Evolutionary conservation across 1,140 invertebrate genomes (phyloP).

Genomic region (Eumeta japonica): DNA sequence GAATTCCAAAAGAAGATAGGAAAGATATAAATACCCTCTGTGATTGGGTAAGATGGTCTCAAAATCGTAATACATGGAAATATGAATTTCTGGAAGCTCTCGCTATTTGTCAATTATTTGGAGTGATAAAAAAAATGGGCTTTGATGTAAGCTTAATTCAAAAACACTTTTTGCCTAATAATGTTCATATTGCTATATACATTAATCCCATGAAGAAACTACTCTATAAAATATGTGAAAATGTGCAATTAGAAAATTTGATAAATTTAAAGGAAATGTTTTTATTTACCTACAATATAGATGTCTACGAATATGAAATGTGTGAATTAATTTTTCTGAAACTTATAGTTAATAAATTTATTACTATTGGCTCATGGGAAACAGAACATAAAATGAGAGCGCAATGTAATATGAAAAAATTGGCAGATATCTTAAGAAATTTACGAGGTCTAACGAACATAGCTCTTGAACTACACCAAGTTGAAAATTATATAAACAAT

Average conservation of each 20-base stretch:
- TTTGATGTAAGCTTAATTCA: slow-evolving; percentile 29
- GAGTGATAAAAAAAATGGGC: slow-evolving; percentile 36
- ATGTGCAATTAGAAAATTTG: slow-evolving; percentile 26
- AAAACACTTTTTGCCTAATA: slow-evolving; percentile 24
- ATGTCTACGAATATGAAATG: slow-evolving; percentile 28
- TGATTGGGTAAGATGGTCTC: slow-evolving; percentile 34
- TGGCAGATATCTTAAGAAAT: slow-evolving; percentile 32
- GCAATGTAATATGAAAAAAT: slow-evolving; percentile 22
- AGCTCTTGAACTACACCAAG: slow-evolving; percentile 21
- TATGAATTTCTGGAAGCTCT: slow-evolving; percentile 44
- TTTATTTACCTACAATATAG: slow-evolving; percentile 28
- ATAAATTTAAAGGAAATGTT: slow-evolving; percentile 31
- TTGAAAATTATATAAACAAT: slow-evolving; percentile 24
- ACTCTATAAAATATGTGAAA: slow-evolving; percentile 41
- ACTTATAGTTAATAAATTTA: slow-evolving; percentile 38
- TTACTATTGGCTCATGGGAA: slow-evolving; percentile 23
- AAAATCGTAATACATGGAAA: slow-evolving; percentile 31
- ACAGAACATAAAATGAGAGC: slow-evolving; percentile 15
- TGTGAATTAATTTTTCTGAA: slow-evolving; percentile 42
- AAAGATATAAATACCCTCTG: slow-evolving; percentile 34
- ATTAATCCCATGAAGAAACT: slow-evolving; percentile 40
- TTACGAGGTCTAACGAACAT: slow-evolving; percentile 21
- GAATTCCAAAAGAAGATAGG: slow-evolving; percentile 25
- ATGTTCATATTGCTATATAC: slow-evolving; percentile 21
- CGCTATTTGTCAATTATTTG: slow-evolving; percentile 31